Evolutionary conservation across 2,888 invertebrate species (phyloP), one percentile per base, ranked within the genome.

Genomic region (Scotopteryx bipunctaria): DNA sequence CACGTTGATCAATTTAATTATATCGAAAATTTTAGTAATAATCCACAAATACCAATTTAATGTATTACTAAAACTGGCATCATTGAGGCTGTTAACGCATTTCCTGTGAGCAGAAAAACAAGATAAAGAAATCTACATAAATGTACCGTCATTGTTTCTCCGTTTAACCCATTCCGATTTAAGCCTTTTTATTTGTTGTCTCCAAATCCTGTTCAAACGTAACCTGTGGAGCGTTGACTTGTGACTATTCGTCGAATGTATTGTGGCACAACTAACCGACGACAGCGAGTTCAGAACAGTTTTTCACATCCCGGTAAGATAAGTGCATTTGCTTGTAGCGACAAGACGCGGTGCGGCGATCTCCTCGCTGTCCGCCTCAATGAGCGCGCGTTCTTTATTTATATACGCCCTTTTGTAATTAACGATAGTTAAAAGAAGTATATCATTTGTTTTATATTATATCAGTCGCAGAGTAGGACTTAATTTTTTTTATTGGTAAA

Each of bases 261-360:
- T 78, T 79, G 78, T 80, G 84, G 83, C 73, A 79, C 84, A 84
- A 80, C 83, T 84, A 81, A 85, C 81, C 79, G 80, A 81, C 81
- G 83, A 78, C 81, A 81, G 77, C 78, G 81, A 71, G 78, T 78
- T 76, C 73, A 74, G 72, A 79, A 83, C 84, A 82, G 84, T 87
- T 88, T 86, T 86, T 87, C 86, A 86, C 85, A 79, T 83, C 78
- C 80, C 83, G 78, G 83, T 81, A 76, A 87, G 86, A 87, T 91
- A 91, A 91, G 91, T 91, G 91, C 91, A 87, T 91, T 91, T 90
- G 83, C 91, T 90, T 91, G 91, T 91, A 81, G 79, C 80, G 74
- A 84, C 89, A 83, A 72, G 88, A 78, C 86, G 81, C 83, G 83
- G 71, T 81, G 80, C 78, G 73, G 85, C 67, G 85, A 76, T 78